Conservation (phyloP, 2,888 invertebrate genomes). For the Antitype chi region DNA sequence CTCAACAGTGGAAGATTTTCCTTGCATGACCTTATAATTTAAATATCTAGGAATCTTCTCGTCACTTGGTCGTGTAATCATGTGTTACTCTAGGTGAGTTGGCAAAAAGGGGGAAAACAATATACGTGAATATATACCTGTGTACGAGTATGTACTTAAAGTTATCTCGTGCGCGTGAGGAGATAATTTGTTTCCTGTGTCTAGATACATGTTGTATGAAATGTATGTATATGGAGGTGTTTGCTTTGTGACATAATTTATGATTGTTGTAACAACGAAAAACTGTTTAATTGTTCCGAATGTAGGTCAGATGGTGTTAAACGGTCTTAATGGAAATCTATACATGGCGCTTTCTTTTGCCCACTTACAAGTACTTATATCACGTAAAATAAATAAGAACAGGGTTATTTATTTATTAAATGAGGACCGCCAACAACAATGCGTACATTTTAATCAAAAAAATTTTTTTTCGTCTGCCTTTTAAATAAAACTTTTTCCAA, state of each 20-base stretch:
- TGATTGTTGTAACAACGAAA: neutral
- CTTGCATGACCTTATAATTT: constrained; percentile 18
- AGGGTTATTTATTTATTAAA: too few species aligned
- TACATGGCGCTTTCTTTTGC: neutral
- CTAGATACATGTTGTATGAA: neutral
- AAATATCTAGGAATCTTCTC: constrained; percentile 27
- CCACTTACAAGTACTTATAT: neutral
- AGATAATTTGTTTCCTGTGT: constrained; percentile 40
- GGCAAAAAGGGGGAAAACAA: constrained; percentile 39
- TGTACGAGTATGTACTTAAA: constrained; percentile 1
- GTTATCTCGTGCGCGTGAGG: constrained; percentile 19
- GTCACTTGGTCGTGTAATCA: constrained; percentile 9
- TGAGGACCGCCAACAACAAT: neutral
- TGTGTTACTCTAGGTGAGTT: constrained; percentile 42
- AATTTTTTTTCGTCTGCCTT: too few species aligned
- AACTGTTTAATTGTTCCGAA: too few species aligned
- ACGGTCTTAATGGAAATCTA: neutral
- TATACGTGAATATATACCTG: constrained; percentile 1
- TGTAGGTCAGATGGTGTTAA: too few species aligned
- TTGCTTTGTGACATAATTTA: neutral
- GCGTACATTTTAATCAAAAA: neutral
- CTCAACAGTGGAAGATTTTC: constrained; percentile 23
- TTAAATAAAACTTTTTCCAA: neutral
- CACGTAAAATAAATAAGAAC: too few species aligned
- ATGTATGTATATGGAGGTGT: neutral